These are phyloP conservation scores for Ophion slaviceki DNA, from an alignment of 2,888 invertebrate genomes.

Conservation along the genomic window DNA sequence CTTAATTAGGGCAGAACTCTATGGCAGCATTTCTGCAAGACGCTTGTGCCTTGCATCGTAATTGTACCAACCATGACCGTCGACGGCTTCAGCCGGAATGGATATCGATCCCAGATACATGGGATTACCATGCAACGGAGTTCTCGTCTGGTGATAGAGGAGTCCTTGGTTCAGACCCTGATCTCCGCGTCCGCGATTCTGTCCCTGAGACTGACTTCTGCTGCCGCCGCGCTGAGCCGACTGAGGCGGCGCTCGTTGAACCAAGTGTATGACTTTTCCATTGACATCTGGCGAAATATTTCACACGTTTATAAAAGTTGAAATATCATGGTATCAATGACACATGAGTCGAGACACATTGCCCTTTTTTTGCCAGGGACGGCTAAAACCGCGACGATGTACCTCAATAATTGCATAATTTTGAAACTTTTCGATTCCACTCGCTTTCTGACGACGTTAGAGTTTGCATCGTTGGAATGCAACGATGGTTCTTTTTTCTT, in stretches of 20 bases:
- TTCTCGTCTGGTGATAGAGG: constrained; percentile 59
- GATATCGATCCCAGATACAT: constrained; percentile 87
- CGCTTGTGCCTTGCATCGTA: neutral
- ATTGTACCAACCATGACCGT: constrained; percentile 73
- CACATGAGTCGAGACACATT: too few species aligned
- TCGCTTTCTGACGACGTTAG: too few species aligned
- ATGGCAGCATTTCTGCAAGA: neutral
- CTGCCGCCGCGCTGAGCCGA: constrained; percentile 26
- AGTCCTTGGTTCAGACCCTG: neutral
- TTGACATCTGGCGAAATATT: constrained; percentile 88
- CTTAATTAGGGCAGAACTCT: too few species aligned
- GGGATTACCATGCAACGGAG: constrained; percentile 83
- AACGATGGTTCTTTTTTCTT: too few species aligned
- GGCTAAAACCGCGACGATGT: too few species aligned
- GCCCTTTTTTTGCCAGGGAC: too few species aligned
- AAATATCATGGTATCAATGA: too few species aligned
- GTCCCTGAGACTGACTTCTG: constrained; percentile 2
- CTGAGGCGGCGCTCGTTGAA: constrained; percentile 89
- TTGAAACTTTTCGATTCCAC: too few species aligned
- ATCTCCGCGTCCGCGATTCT: constrained; percentile 21
- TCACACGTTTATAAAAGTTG: too few species aligned
- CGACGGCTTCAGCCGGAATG: constrained; percentile 84
- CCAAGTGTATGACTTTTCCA: constrained; percentile 96
- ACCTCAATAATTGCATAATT: too few species aligned
- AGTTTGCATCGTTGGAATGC: too few species aligned